These are phyloP conservation scores for Harpalus rufipes DNA, from an alignment of 2,888 invertebrate genomes.

Conservation along the genomic window DNA sequence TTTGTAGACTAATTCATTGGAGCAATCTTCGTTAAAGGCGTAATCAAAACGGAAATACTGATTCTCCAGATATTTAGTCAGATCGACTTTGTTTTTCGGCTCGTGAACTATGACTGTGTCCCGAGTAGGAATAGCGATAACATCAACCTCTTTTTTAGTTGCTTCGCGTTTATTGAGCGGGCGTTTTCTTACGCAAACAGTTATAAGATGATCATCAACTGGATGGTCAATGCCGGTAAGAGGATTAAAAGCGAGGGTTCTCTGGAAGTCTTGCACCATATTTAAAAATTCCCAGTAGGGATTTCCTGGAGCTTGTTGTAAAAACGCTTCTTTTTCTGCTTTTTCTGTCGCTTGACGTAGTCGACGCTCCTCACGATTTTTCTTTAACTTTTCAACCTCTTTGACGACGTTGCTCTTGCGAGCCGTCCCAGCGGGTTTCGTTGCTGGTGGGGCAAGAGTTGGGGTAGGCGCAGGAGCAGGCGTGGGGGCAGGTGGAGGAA, in stretches of 20 bases:
- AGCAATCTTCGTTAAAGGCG: constrained; percentile 97
- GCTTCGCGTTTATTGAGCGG: constrained; percentile 97
- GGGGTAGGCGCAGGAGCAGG: background rate
- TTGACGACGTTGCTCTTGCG: constrained; percentile 93
- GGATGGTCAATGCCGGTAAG: constrained; percentile 88
- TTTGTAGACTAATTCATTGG: constrained; percentile 94
- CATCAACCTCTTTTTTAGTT: constrained; percentile 93
- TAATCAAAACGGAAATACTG: constrained; percentile 99
- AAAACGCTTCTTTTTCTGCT: constrained; percentile 94
- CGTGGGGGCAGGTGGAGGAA: constrained; percentile 43
- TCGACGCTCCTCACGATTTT: constrained; percentile 96
- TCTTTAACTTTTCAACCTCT: constrained; percentile 97
- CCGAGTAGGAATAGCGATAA: constrained; percentile 97
- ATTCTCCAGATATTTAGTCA: constrained; percentile 99
- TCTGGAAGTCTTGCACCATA: constrained; percentile 94
- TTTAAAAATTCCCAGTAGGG: constrained; percentile 99
- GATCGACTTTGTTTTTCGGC: constrained; percentile 96
- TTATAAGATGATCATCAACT: constrained; percentile 97
- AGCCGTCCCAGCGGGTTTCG: background rate
- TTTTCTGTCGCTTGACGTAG: constrained; percentile 95
- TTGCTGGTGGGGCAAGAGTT: background rate
- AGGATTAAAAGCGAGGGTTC: constrained; percentile 90
- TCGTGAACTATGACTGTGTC: constrained; percentile 95
- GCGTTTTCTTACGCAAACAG: constrained; percentile 98
- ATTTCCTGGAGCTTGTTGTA: constrained; percentile 97